Evolutionary conservation across 2,888 invertebrate species (phyloP), one percentile per base, ranked within the genome.

Genomic region (Microctonus hyperodae): DNA sequence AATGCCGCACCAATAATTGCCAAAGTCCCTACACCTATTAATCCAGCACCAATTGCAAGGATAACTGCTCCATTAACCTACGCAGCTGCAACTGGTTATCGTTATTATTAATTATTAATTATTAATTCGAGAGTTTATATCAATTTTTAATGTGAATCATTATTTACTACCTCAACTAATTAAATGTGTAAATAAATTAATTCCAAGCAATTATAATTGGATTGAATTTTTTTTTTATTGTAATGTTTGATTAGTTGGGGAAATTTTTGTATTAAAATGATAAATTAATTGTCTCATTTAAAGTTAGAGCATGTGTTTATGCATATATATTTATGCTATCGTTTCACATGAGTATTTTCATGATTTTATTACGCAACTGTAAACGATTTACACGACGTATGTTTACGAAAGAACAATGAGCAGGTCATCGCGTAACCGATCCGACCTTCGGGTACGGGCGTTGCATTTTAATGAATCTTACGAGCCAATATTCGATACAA

Each of bases 361-460:
- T 62, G 23, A 44, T 53, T 28, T 37, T 50, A 23, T 61, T 61
- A 33, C 31, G 61, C 61, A 61, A 61, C 9, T 44, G 16, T 33
- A 33, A 50, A 61, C 44, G 50, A 61, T 50, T 51, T 61, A 50
- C 33, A 25, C 16, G 61, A 51, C 33, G 55, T 64, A 57, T 53
- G 67, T 70, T 73, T 72, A 70, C 73, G 73, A 72, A 73, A 73
- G 72, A 70, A 71, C 64, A 70, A 71, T 65, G 63, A 68, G 57
- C 64, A 59, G 62, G 68, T 60, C 51, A 58, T 67, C 67, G 63
- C 69, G 72, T 70, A 73, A 69, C 68, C 69, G 64, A 68, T 63
- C 69, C 74, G 75, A 74, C 75, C 75, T 75, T 75, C 75, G 70
- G 63, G 65, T 66, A 71, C 73, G 73, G 64, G 64, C 64, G 37